Evolutionary conservation across 2,113 vertebrate genomes (phyloP).

Genomic region (Pedionomus torquatus): DNA sequence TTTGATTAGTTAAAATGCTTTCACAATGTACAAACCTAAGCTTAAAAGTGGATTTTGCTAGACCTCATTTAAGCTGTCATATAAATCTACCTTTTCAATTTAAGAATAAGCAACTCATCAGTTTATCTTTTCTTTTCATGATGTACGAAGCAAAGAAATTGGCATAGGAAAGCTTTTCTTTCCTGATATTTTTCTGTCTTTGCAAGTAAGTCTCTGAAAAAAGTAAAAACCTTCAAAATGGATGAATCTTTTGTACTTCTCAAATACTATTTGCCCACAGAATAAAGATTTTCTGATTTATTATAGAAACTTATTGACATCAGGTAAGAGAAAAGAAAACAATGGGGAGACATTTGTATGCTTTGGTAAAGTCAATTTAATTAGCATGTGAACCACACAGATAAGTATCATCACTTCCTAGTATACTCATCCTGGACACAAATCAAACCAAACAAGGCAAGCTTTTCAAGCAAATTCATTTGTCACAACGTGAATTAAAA

Average conservation of each 20-base stretch:
- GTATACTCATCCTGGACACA: conserved; percentile 13
- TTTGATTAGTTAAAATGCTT: conserved; percentile 43
- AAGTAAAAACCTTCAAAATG: not conserved
- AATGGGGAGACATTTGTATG: conserved; percentile 32
- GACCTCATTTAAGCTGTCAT: conserved; percentile 30
- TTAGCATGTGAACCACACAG: conserved; percentile 28
- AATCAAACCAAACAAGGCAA: conserved; percentile 51
- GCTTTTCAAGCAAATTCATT: conserved; percentile 23
- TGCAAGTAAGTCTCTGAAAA: not conserved
- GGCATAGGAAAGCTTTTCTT: not conserved
- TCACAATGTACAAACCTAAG: not conserved
- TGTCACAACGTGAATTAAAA: not conserved
- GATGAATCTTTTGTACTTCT: not conserved
- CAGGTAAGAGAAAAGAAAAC: conserved; percentile 48
- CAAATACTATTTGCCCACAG: conserved; percentile 5
- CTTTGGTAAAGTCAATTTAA: conserved; percentile 18
- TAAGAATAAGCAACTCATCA: conserved; percentile 23
- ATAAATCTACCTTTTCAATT: conserved; percentile 12
- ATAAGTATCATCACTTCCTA: conserved; percentile 40
- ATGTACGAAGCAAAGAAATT: not conserved
- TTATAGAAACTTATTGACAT: conserved; percentile 2
- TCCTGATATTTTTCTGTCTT: not conserved
- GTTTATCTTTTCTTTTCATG: conserved; percentile 15
- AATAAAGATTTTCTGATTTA: conserved; percentile 55
- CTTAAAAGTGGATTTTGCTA: conserved; percentile 22